phyloP scores from a whole-genome alignment of 2,797 vertebrate species.

The Artibeus lituratus region DNA sequence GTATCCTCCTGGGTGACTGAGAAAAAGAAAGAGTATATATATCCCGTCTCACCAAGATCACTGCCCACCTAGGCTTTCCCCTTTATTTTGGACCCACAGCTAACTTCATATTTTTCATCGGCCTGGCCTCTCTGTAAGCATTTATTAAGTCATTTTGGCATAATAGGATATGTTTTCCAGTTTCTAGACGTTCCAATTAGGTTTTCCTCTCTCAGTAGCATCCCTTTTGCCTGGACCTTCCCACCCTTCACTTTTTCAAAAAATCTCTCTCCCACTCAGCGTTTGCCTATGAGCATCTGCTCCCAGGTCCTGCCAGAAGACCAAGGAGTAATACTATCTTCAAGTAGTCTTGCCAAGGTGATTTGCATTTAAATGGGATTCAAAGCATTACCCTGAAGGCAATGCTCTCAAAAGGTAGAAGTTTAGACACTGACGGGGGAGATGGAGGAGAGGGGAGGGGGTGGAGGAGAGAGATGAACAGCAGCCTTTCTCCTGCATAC shows the following conservation, averaged over 20 bases:
- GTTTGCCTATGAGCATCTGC: not conserved
- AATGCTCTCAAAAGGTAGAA: not conserved
- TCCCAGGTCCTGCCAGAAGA: not conserved
- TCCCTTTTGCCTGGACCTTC: not conserved
- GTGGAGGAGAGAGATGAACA: not conserved
- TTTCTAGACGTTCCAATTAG: not conserved
- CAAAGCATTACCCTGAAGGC: not conserved
- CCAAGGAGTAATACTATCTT: not conserved
- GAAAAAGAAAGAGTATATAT: not conserved
- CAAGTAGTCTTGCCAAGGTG: not conserved
- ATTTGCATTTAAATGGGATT: slow-evolving; percentile 54
- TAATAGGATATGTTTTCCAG: not conserved
- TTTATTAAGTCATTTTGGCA: not conserved
- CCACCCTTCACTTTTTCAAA: not conserved
- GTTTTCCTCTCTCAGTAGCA: not conserved
- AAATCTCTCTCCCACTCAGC: not conserved
- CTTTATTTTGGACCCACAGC: not conserved
- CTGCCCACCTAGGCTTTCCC: not conserved
- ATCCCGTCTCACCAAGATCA: not conserved
- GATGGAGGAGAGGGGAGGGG: not conserved
- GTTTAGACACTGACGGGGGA: not conserved
- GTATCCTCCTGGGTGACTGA: not conserved
- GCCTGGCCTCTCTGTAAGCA: not conserved
- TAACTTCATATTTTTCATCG: not conserved
- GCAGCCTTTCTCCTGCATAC: not conserved